Base-by-base conservation (phyloP, 2,113 vertebrate species). In the Atherinomorus stipes region DNA sequence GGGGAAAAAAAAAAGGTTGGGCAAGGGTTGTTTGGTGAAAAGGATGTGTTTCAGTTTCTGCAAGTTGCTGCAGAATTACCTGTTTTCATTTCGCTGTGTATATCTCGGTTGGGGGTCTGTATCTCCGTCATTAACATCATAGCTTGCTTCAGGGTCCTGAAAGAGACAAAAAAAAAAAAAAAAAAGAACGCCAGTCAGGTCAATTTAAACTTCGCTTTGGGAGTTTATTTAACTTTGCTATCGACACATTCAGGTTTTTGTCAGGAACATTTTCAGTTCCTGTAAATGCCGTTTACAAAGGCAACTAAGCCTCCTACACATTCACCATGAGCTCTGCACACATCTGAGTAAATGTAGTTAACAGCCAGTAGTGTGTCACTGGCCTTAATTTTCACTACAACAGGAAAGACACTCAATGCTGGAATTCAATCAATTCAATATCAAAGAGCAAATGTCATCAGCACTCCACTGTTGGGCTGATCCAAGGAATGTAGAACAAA, bases 31-130 rank as follows among this genome's bases (percentile, higher is more conserved):
- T 18, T 73, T 23, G 7, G 8, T 28, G 8, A 40, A 59, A 40
- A 52, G 9, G 18, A 51, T 61, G 49, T 26, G 4, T 37, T 21
- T 3, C n/a, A 63, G 22, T 19, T 67, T 11, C 64, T 18, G 12
- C 19, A 16, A 11, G 50, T 13, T 47, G 50, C 31, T 60, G 37
- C 16, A 15, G 61, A 53, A 86, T 82, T 85, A 99, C 98, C 97
- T 95, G 88, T 99, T 99, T 89, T 99, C 98, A 0, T 99, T 99
- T 90, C 97, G 95, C 90, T 99, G 96, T 0, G 98, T 99, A 91
- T 99, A 99, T 83, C 98, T 95, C 0, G 98, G 97, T 84, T 99
- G 97, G 0, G 98, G 98, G 88, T 99, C 98, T 0, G 95, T 85
- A 78, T 99, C 98, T 85, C 97, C 95, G 85, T 98, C 97, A 1